Evolutionary conservation across 2,888 invertebrate genomes (phyloP).

Genomic region (Mesochorus sp.): DNA sequence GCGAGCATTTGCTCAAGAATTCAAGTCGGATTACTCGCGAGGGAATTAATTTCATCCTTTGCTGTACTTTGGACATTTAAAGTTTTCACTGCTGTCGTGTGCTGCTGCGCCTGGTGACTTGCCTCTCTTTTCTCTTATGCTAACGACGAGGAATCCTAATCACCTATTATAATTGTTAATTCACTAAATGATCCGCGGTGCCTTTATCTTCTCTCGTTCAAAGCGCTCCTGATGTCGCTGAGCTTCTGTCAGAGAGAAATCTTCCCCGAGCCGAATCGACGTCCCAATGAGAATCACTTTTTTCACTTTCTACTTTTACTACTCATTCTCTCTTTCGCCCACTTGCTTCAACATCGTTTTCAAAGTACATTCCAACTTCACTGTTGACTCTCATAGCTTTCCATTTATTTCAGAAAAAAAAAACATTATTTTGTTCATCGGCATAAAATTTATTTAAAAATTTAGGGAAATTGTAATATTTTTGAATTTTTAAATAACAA

Average conservation of each 20-base stretch:
- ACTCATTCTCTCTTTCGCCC: conserved; percentile 29
- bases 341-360: conserved; percentile 26
- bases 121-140: conserved; percentile 72
- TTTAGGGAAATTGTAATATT: too few relatives aligned
- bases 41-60: conserved; percentile 70
- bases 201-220: conserved; percentile 60
- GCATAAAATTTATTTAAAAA: not conserved
- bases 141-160: conserved; percentile 77
- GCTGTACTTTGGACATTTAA: conserved; percentile 68
- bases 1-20: conserved; percentile 12
- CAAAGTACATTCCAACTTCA: conserved; percentile 2
- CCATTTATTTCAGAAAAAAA: not conserved
- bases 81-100: conserved; percentile 71
- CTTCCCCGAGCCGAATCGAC: conserved; percentile 2
- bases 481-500: too few relatives aligned
- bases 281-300: conserved; percentile 38
- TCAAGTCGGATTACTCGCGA: conserved; percentile 39
- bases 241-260: conserved; percentile 36
- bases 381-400: conserved; percentile 25
- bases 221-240: conserved; percentile 3
- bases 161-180: conserved; percentile 80
- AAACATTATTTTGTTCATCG: not conserved
- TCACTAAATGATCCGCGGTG: conserved; percentile 77
- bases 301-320: conserved; percentile 16
- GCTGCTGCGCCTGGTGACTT: conserved; percentile 62